Base-by-base conservation (phyloP, 2,888 invertebrate species). In the Andrena bucephala region DNA sequence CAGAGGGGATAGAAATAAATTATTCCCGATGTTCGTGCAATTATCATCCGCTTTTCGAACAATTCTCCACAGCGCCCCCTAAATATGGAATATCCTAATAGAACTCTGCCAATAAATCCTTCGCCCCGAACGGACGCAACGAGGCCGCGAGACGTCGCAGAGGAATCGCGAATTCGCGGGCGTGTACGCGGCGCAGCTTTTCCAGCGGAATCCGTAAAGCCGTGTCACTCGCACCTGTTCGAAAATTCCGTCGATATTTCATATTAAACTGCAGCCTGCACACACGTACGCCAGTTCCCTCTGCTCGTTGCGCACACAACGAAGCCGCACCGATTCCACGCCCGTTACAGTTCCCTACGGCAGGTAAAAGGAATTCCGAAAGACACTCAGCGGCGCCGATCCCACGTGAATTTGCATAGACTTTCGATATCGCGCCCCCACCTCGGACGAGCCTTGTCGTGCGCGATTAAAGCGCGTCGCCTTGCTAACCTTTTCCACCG, bases 231-330 rank as follows among this genome's bases (percentile, higher is more conserved):
- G 86, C 89, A 89, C 84, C 86, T 87, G 87, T 84, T 86, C 74
- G 81, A 87, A 84, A 90, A 87, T 84, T 83, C 89, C 77, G 85
- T 85, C 89, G 85, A 91, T 91, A 90, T 89, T 89, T 90, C 75
- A 72, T 84, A 84, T 86, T 80, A 81, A 87, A 87, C 72, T 54
- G 33, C 27, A 10, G 57, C 42, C 27, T 10, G 7, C 31, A 16
- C 42, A 3, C 69, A 16, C 54, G 42, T 8, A 7, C 33, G 36
- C 13, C 36, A 13, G 33, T 20, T 24, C 16, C 42, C 36, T 36
- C 20, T 60, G 42, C 63, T 79, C 74, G 66, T 77, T 10, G 20
- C 54, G 65, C 29, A 10, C 54, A 36, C 31, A 4, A 6, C 62
- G 3, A 2, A 27, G 31, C 29, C 5, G 54, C 27, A 24, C 50